Conservation (phyloP, 2,888 invertebrate genomes). For the Drosophila buzzatii region DNA sequence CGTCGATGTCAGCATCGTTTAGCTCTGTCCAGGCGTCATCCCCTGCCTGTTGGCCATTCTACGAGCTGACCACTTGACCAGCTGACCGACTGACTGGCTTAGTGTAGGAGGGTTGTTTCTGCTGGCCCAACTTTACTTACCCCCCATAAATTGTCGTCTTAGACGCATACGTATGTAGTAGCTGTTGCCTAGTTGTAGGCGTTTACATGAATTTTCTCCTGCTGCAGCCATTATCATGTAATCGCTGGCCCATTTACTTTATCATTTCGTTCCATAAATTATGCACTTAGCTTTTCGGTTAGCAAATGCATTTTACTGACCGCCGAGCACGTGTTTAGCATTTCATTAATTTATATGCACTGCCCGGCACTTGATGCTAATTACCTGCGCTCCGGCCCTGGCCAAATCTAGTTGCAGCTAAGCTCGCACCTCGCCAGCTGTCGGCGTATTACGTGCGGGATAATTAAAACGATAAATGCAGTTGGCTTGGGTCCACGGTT, state of each 20-base stretch:
- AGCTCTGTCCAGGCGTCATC: slow-evolving; percentile 29
- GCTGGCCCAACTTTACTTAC: slow-evolving; percentile 15
- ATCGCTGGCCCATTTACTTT: slow-evolving; percentile 52
- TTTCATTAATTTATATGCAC: slow-evolving; percentile 54
- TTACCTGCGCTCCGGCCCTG: slow-evolving; percentile 25
- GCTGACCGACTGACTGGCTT: slow-evolving; percentile 68
- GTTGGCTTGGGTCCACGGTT: slow-evolving; percentile 21
- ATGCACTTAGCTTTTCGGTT: slow-evolving; percentile 23
- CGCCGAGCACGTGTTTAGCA: slow-evolving; percentile 58
- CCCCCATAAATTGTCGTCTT: slow-evolving; percentile 68
- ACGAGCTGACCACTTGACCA: slow-evolving; percentile 25
- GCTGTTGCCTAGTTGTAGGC: slow-evolving; percentile 43
- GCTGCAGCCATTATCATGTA: slow-evolving; percentile 22
- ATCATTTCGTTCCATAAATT: slow-evolving; percentile 62
- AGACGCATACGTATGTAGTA: slow-evolving; percentile 18
- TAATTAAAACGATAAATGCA: slow-evolving; percentile 63
- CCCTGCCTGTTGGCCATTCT: slow-evolving; percentile 16
- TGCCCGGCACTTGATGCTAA: slow-evolving; percentile 43
- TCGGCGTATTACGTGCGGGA: slow-evolving; percentile 48
- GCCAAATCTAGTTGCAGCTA: slow-evolving; percentile 63
- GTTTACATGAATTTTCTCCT: slow-evolving; percentile 39
- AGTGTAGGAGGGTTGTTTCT: slow-evolving; percentile 59
- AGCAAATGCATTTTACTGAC: slow-evolving; percentile 49
- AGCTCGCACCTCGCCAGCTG: slow-evolving; percentile 43
- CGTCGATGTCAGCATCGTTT: slow-evolving; percentile 71